These are phyloP conservation scores for Emmelina monodactyla DNA, from an alignment of 2,888 invertebrate genomes.

Conservation along the genomic window DNA sequence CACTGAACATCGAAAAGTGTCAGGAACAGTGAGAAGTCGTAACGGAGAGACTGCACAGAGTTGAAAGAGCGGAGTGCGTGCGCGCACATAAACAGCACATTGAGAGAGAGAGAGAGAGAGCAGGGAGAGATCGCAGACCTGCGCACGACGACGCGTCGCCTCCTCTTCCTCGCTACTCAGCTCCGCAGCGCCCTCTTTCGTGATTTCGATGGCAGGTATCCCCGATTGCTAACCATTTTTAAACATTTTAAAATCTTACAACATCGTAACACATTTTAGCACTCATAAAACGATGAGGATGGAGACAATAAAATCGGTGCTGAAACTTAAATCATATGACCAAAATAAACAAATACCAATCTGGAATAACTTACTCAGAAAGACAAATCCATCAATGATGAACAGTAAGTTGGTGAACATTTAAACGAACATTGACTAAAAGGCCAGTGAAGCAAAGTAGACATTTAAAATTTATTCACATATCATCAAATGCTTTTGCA, in stretches of 20 bases:
- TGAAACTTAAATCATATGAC: too few relatives aligned
- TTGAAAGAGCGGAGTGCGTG: slow-evolving; percentile 38
- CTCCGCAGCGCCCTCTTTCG: slow-evolving; percentile 76
- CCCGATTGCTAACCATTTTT: slow-evolving; percentile 65
- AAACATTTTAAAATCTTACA: slow-evolving; percentile 54
- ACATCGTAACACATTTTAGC: slow-evolving; percentile 27
- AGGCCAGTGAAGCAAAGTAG: too few relatives aligned
- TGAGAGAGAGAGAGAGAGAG: slow-evolving; percentile 37
- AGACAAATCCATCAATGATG: too few relatives aligned
- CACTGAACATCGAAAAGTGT: slow-evolving; percentile 51
- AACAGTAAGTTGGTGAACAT: too few relatives aligned
- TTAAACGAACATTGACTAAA: too few relatives aligned
- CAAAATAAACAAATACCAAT: too few relatives aligned
- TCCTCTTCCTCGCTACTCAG: slow-evolving; percentile 75
- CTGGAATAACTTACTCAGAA: too few relatives aligned
- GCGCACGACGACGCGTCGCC: slow-evolving; percentile 49
- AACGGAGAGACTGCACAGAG: slow-evolving; percentile 48
- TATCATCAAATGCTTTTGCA: too few relatives aligned
- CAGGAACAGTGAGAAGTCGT: slow-evolving; percentile 46
- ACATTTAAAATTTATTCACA: too few relatives aligned
- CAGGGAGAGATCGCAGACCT: slow-evolving; percentile 62
- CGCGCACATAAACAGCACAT: slow-evolving; percentile 61
- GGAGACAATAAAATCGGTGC: too few relatives aligned
- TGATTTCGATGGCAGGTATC: slow-evolving; percentile 76
- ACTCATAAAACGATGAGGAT: too few relatives aligned